Percentiles rank a stretch among this genome's conserved stretches.
These are phyloP conservation scores for Sturmia bella DNA, from an alignment of 2,888 invertebrate species.

Conservation along the genomic window DNA sequence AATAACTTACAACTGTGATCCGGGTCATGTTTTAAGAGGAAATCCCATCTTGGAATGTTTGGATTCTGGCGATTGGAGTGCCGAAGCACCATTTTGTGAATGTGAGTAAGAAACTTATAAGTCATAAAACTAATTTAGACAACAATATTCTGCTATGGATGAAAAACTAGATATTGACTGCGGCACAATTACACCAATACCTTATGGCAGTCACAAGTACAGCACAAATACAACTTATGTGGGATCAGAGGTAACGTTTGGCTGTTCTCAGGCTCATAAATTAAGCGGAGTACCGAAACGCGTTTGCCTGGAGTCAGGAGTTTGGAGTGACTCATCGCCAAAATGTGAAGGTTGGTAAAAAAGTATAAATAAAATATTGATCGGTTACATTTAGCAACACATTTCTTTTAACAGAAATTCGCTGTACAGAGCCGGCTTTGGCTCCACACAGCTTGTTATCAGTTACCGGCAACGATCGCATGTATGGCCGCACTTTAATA, in stretches of 20 bases:
- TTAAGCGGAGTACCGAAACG: slow-evolving; percentile 89
- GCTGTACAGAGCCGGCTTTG: slow-evolving; percentile 91
- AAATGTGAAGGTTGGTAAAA: slow-evolving; percentile 87
- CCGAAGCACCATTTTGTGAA: slow-evolving; percentile 90
- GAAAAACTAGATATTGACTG: slow-evolving; percentile 89
- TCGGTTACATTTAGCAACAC: neutral
- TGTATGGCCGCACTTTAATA: slow-evolving; percentile 92
- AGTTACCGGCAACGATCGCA: slow-evolving; percentile 94
- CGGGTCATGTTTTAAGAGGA: slow-evolving; percentile 90
- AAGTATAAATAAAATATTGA: neutral
- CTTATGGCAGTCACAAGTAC: slow-evolving; percentile 90
- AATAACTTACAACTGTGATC: slow-evolving; percentile 94
- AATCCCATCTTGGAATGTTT: slow-evolving; percentile 87
- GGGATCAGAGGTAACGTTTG: slow-evolving; percentile 90
- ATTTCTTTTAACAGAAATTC: slow-evolving; percentile 86
- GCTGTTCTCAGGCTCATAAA: slow-evolving; percentile 90
- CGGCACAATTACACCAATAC: slow-evolving; percentile 90
- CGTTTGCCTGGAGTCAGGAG: slow-evolving; percentile 87
- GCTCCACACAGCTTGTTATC: slow-evolving; percentile 93
- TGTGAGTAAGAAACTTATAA: slow-evolving; percentile 83
- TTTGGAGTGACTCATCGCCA: slow-evolving; percentile 92
- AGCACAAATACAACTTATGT: slow-evolving; percentile 90
- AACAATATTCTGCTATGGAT: neutral
- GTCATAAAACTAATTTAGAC: neutral
- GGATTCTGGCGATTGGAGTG: slow-evolving; percentile 92